Evolutionary conservation across 2,113 vertebrate genomes (phyloP).

Genomic region (Lepisosteus osseus): DNA sequence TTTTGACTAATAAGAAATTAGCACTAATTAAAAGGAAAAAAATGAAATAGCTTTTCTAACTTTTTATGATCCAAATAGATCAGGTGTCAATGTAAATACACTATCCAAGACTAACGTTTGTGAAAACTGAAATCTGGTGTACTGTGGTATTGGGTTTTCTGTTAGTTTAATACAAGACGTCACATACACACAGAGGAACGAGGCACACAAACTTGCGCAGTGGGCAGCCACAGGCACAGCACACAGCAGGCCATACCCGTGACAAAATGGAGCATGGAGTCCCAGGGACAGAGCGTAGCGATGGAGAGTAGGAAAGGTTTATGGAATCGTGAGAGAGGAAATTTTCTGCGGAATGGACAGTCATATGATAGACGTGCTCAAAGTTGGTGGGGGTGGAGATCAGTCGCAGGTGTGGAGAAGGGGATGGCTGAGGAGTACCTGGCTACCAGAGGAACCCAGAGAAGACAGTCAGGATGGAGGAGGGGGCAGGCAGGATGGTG

Average conservation of each 20-base stretch:
- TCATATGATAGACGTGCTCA: conserved; percentile 89
- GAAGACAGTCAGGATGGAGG: conserved; percentile 29
- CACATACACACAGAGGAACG: conserved; percentile 31
- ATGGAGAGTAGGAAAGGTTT: conserved; percentile 66
- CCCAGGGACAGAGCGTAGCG: conserved; percentile 67
- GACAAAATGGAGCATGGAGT: conserved; percentile 69
- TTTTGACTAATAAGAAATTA: too few relatives aligned
- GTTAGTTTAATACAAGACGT: conserved; percentile 11
- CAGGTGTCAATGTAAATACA: not conserved
- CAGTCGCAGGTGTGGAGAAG: conserved; percentile 67
- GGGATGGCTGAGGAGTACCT: conserved; percentile 67
- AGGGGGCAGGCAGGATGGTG: conserved; percentile 4
- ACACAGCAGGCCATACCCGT: conserved; percentile 64
- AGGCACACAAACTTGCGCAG: conserved; percentile 31
- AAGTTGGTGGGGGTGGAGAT: conserved; percentile 85
- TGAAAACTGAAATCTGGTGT: not conserved
- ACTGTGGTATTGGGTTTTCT: too few relatives aligned
- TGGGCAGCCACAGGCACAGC: conserved; percentile 36
- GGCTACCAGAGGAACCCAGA: conserved; percentile 62
- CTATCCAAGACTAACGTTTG: not conserved
- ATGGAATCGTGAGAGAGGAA: conserved; percentile 76
- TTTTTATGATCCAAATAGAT: not conserved
- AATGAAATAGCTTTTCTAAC: too few relatives aligned
- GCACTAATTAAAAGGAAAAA: too few relatives aligned
- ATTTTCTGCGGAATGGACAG: conserved; percentile 80